These are phyloP conservation scores for Chloropsis cyanopogon DNA, from an alignment of 2,113 vertebrate genomes.

Conservation along the genomic window DNA sequence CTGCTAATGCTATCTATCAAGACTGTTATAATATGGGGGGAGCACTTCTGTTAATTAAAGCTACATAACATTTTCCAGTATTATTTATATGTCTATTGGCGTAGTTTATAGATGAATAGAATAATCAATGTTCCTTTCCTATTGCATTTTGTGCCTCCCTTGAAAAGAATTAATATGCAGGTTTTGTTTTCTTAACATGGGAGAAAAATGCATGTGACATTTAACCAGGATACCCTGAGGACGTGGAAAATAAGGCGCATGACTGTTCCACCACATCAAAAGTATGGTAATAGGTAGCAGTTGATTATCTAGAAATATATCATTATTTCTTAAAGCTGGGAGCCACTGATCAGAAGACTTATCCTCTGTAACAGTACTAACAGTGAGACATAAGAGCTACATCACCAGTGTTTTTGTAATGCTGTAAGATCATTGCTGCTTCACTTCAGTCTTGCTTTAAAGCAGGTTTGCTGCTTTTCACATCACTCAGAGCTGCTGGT, in stretches of 20 bases:
- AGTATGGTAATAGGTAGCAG: slow-evolving; percentile 22
- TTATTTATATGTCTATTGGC: slow-evolving; percentile 3
- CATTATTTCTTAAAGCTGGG: not conserved
- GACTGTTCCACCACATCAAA: slow-evolving; percentile 10
- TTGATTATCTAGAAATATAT: slow-evolving; percentile 19
- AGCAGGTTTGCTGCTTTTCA: not conserved
- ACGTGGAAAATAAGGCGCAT: slow-evolving; percentile 16
- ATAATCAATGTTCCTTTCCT: slow-evolving; percentile 13
- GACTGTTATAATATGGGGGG: not conserved
- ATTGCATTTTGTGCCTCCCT: not conserved
- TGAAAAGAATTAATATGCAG: slow-evolving; percentile 19
- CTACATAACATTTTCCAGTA: not conserved
- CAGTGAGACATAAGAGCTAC: not conserved
- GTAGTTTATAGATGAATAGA: not conserved
- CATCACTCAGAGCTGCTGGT: not conserved
- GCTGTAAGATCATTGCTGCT: not conserved
- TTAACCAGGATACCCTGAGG: slow-evolving; percentile 34
- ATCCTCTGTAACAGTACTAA: not conserved
- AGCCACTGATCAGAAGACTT: not conserved
- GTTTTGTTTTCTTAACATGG: not conserved
- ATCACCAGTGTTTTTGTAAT: not conserved
- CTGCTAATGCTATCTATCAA: not conserved
- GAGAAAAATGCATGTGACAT: slow-evolving; percentile 26
- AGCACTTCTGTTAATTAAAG: not conserved
- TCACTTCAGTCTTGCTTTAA: not conserved